Evolutionary conservation across 2,888 invertebrate species (phyloP).

Genomic region (Asteroscopus sphinx): DNA sequence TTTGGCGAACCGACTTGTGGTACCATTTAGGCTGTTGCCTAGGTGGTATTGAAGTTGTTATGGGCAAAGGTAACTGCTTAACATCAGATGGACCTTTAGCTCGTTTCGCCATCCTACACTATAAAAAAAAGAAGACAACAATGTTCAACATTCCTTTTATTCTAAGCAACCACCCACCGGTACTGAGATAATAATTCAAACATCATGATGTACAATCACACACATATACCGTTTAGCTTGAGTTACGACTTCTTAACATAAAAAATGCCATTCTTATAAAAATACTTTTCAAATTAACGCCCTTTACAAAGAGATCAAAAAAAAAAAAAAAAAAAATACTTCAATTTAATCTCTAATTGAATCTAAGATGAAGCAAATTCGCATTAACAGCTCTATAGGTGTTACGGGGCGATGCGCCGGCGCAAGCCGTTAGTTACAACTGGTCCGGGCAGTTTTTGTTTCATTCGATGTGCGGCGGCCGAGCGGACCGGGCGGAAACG

Average conservation of each 20-base stretch:
- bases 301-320: conserved; percentile 29
- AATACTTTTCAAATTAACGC: conserved; percentile 54
- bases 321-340: conserved; percentile 36
- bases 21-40: no score
- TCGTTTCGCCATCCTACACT: no score
- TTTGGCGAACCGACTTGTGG: no score
- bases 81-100: no score
- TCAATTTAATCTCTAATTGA: conserved; percentile 55
- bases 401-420: conserved; percentile 70
- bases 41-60: no score
- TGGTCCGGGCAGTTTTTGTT: conserved; percentile 80
- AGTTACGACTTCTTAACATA: conserved; percentile 24
- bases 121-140: no score
- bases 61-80: no score
- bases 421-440: conserved; percentile 82
- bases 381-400: conserved; percentile 61
- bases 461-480: conserved; percentile 36
- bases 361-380: conserved; percentile 54
- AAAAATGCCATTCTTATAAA: conserved; percentile 20
- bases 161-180: conserved; percentile 3
- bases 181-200: conserved; percentile 30
- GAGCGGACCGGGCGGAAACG: conserved; percentile 50
- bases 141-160: no score
- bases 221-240: conserved; percentile 21
- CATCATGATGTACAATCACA: conserved; percentile 17